phyloP scores from a whole-genome alignment of 2,113 vertebrate genomes.

The Grammomys dolichurus region DNA sequence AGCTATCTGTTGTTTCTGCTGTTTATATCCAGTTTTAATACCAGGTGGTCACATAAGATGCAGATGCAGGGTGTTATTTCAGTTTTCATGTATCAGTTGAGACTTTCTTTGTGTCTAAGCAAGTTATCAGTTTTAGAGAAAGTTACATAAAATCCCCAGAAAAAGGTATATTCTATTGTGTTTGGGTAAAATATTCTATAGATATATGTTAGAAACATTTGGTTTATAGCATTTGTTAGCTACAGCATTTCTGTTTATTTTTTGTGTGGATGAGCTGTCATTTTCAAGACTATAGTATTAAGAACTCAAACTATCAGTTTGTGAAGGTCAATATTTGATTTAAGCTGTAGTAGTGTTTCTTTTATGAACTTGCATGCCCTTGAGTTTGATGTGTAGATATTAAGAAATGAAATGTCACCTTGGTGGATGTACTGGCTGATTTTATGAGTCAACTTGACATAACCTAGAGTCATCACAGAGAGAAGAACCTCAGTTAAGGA shows the following conservation, averaged over 20 bases:
- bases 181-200: neutral
- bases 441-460: no score
- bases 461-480: no score
- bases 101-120: neutral
- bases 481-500: no score
- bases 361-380: neutral
- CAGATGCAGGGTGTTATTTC: neutral
- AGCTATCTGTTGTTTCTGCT: neutral
- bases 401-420: neutral
- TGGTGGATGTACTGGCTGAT: neutral
- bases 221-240: neutral
- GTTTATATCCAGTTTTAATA: neutral
- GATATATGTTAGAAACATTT: neutral
- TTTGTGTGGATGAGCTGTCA: neutral
- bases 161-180: neutral
- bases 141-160: neutral
- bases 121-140: neutral
- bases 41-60: neutral
- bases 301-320: neutral
- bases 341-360: neutral
- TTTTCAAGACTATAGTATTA: neutral
- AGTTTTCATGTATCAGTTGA: neutral
- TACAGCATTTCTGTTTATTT: neutral
- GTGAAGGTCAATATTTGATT: neutral
- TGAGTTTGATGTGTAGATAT: neutral